These are phyloP conservation scores for Gadopsis marmoratus DNA, from an alignment of 2,797 vertebrate species.

Conservation along the genomic window DNA sequence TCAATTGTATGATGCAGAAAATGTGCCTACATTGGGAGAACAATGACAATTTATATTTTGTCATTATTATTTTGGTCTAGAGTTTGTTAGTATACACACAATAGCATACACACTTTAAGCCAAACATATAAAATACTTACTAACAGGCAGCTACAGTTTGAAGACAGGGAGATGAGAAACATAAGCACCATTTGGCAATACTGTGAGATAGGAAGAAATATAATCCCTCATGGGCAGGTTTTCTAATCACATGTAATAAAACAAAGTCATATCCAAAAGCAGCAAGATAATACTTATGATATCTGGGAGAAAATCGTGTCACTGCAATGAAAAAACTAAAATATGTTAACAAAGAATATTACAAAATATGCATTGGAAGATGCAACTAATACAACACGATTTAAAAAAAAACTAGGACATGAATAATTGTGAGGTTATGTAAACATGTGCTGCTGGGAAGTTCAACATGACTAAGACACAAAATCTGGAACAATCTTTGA, in stretches of 20 bases:
- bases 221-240: neutral
- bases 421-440: constrained; percentile 11
- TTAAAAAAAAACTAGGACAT: constrained; percentile 1
- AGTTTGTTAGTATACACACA: neutral
- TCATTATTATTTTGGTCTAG: neutral
- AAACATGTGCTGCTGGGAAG: neutral
- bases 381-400: neutral
- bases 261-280: neutral
- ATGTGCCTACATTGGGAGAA: too few species aligned
- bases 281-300: neutral
- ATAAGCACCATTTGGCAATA: neutral
- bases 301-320: neutral
- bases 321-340: neutral
- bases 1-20: neutral
- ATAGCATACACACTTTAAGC: neutral
- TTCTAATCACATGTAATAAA: constrained; percentile 4
- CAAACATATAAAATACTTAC: neutral
- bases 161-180: neutral
- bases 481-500: constrained; percentile 14
- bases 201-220: neutral
- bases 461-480: neutral
- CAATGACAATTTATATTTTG: neutral
- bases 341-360: neutral
- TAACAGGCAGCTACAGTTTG: neutral
- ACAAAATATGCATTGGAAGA: neutral